Evolutionary conservation across 2,113 vertebrate genomes (phyloP).

Genomic region (Anthoscopus minutus): DNA sequence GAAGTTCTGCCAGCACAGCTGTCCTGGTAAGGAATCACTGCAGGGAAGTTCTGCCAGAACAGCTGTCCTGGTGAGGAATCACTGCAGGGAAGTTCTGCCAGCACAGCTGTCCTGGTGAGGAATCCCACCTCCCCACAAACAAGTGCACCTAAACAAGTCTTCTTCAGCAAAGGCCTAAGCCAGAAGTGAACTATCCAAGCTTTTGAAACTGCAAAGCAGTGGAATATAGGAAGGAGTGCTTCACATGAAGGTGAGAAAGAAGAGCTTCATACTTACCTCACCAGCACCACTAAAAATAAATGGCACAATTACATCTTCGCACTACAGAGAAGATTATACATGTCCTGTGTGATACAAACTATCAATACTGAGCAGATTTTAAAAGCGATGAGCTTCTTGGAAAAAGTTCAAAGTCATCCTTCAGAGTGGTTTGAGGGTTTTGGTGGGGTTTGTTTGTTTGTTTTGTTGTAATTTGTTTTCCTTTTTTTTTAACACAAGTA

Average conservation of each 20-base stretch:
- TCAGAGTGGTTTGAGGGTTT: neutral
- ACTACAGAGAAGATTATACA: neutral
- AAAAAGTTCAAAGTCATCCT: neutral
- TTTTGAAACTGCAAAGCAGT: neutral
- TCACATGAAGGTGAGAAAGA: neutral
- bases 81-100: neutral
- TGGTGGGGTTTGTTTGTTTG: too few species aligned
- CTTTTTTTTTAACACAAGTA: neutral
- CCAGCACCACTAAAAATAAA: neutral
- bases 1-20: too few species aligned
- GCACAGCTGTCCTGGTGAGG: neutral
- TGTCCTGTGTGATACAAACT: neutral
- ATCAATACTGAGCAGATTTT: neutral
- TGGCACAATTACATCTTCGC: neutral
- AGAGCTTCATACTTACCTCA: neutral
- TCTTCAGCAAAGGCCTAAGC: neutral
- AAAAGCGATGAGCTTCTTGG: neutral
- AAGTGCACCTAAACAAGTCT: neutral
- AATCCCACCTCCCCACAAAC: neutral
- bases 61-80: too few species aligned
- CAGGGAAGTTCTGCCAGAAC: too few species aligned
- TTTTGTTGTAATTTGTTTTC: too few species aligned
- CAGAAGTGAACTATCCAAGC: neutral
- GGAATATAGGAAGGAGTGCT: neutral
- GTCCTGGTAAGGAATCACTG: too few species aligned